phyloP scores from a whole-genome alignment of 2,888 invertebrate genomes.

The Epicampocera succincta region DNA sequence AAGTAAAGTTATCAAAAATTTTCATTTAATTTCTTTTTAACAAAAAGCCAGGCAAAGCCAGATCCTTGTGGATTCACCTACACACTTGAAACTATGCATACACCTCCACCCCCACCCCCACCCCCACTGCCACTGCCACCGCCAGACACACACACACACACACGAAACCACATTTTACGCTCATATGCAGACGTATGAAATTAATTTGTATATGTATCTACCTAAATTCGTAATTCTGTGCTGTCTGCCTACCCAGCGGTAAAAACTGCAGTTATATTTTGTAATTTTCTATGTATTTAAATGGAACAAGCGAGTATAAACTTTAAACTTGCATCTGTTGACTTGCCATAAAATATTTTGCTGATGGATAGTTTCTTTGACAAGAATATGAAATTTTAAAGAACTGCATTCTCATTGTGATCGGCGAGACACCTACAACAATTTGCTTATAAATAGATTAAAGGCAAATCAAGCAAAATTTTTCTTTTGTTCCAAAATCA shows the following conservation, averaged over 20 bases:
- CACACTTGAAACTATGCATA: constrained; percentile 59
- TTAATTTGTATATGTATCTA: constrained; percentile 25
- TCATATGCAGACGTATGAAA: constrained; percentile 39
- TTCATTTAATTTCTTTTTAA: constrained; percentile 55
- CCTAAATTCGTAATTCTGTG: background rate
- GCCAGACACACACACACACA: constrained; percentile 2
- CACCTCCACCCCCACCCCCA: constrained; percentile 44
- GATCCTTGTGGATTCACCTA: constrained; percentile 9
- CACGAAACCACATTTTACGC: constrained; percentile 34
- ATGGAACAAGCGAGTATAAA: too few species aligned
- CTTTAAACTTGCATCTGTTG: too few species aligned
- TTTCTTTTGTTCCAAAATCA: too few species aligned
- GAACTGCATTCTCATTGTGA: too few species aligned
- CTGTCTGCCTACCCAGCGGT: background rate
- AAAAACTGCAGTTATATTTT: too few species aligned
- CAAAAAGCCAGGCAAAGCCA: constrained; percentile 66
- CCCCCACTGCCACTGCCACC: constrained; percentile 43
- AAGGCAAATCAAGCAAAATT: too few species aligned
- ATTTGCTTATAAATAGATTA: too few species aligned
- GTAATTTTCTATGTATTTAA: too few species aligned
- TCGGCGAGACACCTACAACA: too few species aligned
- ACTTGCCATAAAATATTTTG: too few species aligned
- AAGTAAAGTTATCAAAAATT: constrained; percentile 57
- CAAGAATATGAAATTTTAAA: too few species aligned
- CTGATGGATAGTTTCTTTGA: too few species aligned